Base-by-base conservation (phyloP, 2,797 vertebrate genomes). In the Semaprochilodus insignis region DNA sequence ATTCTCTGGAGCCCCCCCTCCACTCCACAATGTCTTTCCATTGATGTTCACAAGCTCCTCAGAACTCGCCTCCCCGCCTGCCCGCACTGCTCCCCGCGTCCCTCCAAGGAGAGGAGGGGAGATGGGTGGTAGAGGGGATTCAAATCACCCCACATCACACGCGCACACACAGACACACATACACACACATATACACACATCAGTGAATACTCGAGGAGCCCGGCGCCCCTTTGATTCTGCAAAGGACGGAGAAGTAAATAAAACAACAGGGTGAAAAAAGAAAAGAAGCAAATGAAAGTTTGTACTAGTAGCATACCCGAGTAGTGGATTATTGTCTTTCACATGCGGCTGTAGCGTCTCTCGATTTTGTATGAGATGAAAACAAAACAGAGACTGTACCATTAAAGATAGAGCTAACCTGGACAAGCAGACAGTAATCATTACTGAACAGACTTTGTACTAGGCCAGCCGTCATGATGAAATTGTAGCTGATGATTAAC, bases 21-120 rank as follows among this genome's bases (percentile, higher is more conserved):
- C 63, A 40, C 78, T 80, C 66, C 71, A 76, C 83, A 52, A 19
- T 74, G 83, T 85, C 82, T 83, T 67, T 88, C 75, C 83, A 89
- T 90, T 89, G 89, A 90, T 85, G 88, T 89, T 90, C 87, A 87
- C 83, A 89, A 71, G 76, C 80, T 87, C 76, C 83, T 90, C 83
- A 88, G 89, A 90, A 90, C 81, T 83, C 83, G 74, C 83, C 85
- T 86, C 71, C 84, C 78, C 48, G 83, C 81, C 81, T 77, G 74
- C 82, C 67, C 80, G 84, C 70, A 65, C 85, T 88, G 77, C 80
- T 83, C 82, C 81, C 81, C 31, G 59, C 81, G 80, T 83, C 70
- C 81, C 87, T 77, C 65, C 66, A 66, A 86, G 72, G 80, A 82
- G 67, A 81, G 75, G 73, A 80, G 71, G 83, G 62, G 71, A 74